Evolutionary conservation across 2,113 vertebrate genomes (phyloP).

Genomic region (Panthera tigris): DNA sequence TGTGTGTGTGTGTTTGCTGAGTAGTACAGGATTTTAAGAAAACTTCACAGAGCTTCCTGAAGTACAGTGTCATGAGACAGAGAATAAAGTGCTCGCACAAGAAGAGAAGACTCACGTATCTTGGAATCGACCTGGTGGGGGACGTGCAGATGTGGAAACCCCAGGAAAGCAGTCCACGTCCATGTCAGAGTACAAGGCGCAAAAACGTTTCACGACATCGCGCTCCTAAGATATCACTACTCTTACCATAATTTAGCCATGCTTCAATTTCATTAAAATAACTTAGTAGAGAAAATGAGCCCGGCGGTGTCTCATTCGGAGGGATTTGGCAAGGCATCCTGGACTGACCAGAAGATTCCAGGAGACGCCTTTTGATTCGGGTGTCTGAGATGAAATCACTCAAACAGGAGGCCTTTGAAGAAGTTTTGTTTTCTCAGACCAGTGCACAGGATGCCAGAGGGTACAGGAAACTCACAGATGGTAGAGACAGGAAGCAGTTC

Average conservation of each 20-base stretch:
- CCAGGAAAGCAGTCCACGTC: neutral
- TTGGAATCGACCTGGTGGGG: neutral
- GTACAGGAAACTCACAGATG: neutral
- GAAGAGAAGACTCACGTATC: neutral
- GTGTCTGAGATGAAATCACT: neutral
- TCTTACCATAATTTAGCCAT: neutral
- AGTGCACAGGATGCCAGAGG: neutral
- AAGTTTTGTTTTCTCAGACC: conserved; percentile 26
- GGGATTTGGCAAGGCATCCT: neutral
- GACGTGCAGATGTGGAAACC: neutral
- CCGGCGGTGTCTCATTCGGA: neutral
- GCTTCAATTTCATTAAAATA: neutral
- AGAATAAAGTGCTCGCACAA: neutral
- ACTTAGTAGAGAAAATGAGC: neutral
- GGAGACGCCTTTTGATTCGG: neutral
- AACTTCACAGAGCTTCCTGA: neutral
- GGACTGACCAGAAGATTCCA: neutral
- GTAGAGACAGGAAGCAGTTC: neutral
- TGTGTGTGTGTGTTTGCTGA: neutral
- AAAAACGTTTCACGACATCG: neutral
- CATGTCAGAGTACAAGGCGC: neutral
- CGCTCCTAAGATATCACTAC: neutral
- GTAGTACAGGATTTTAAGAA: neutral
- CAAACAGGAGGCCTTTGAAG: neutral
- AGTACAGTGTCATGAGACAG: neutral